Conservation (phyloP, 1,140 invertebrate species). For the Bombus cullumanus region DNA sequence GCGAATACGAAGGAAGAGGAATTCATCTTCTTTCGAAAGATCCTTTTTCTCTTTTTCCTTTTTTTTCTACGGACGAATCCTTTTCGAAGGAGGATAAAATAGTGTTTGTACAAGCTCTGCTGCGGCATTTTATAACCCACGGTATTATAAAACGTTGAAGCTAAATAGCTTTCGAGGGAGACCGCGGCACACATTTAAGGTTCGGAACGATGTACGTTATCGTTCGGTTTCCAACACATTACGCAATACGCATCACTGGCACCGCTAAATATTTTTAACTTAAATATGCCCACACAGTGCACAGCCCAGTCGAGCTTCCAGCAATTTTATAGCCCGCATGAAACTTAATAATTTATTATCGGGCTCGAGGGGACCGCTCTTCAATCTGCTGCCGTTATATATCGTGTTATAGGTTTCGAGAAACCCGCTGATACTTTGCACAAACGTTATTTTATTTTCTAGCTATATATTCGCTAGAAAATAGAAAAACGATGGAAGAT, state of each 20-base stretch:
- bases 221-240: neutral
- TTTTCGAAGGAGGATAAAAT: neutral
- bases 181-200: neutral
- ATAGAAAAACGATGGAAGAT: too few relatives aligned
- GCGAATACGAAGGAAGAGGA: neutral
- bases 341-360: neutral
- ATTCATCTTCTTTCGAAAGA: neutral
- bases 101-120: neutral
- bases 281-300: neutral
- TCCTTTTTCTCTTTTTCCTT: too few relatives aligned
- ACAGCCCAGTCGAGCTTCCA: neutral
- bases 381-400: too few relatives aligned
- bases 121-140: too few relatives aligned
- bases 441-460: too few relatives aligned
- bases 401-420: too few relatives aligned
- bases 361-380: neutral
- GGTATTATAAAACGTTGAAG: neutral
- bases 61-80: neutral
- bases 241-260: slow-evolving; percentile 1
- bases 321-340: neutral
- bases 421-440: too few relatives aligned
- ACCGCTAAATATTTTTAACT: slow-evolving; percentile 36
- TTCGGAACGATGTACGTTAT: neutral
- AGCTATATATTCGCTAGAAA: too few relatives aligned
- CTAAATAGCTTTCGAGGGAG: neutral